phyloP scores from a whole-genome alignment of 2,113 vertebrate species.

The Progne subis region DNA sequence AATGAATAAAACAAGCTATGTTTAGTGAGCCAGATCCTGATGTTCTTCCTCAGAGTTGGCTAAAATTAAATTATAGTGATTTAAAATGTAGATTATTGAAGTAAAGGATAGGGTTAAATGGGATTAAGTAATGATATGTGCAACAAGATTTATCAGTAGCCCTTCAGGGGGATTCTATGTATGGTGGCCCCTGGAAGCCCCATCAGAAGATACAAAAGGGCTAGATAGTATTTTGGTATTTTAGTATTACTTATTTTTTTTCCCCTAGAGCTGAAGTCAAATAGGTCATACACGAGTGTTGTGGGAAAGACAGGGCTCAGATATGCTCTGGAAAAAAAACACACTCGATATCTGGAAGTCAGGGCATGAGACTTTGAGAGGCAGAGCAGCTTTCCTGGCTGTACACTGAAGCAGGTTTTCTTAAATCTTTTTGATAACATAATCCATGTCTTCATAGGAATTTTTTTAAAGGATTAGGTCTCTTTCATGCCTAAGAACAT shows the following conservation, averaged over 20 bases:
- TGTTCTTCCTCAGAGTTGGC: background rate
- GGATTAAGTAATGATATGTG: background rate
- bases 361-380: background rate
- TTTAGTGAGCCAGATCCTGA: background rate
- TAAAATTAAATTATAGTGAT: background rate
- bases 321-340: background rate
- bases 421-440: slow-evolving; percentile 38
- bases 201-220: background rate
- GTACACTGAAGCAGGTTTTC: background rate
- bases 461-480: slow-evolving; percentile 4
- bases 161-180: background rate
- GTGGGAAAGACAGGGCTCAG: background rate
- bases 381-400: background rate
- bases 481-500: slow-evolving; percentile 18
- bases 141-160: background rate
- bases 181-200: background rate
- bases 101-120: background rate
- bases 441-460: slow-evolving; percentile 23
- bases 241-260: background rate
- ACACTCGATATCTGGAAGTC: background rate
- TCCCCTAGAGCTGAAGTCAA: background rate
- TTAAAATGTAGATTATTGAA: background rate
- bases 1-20: background rate
- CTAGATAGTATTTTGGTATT: background rate
- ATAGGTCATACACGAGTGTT: background rate